phyloP scores from a whole-genome alignment of 2,797 vertebrate species.

The Acipenser ruthenus region DNA sequence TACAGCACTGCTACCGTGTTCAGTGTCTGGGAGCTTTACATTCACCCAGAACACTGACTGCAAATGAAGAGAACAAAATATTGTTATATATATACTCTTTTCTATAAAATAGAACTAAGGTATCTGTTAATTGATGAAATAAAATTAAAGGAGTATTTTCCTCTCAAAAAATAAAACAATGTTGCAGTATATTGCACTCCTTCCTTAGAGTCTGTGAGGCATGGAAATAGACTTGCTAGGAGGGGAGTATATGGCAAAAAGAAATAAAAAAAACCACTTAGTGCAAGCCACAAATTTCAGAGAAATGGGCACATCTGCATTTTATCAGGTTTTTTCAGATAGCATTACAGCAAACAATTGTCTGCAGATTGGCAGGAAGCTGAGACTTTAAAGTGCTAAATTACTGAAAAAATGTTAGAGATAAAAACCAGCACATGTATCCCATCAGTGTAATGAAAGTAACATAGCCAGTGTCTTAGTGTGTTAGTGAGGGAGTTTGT shows the following conservation, averaged over 20 bases:
- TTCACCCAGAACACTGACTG: too few species aligned
- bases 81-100: too few species aligned
- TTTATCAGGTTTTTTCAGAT: conserved; percentile 93
- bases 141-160: too few species aligned
- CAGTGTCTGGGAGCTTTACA: too few species aligned
- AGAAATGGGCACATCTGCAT: conserved; percentile 92
- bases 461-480: conserved; percentile 60
- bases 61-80: too few species aligned
- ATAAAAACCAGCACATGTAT: conserved; percentile 71
- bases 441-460: conserved; percentile 76
- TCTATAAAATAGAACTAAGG: too few species aligned
- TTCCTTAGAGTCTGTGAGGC: too few species aligned
- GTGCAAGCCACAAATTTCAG: conserved; percentile 82
- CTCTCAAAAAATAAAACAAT: too few species aligned
- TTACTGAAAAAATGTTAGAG: conserved; percentile 87
- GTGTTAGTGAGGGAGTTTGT: conserved; percentile 48
- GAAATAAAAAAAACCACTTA: conserved; percentile 32
- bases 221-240: too few species aligned
- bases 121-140: too few species aligned
- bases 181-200: too few species aligned
- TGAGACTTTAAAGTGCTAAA: conserved; percentile 86
- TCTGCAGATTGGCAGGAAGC: conserved; percentile 90
- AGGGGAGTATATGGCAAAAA: conserved; percentile 10
- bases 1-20: too few species aligned
- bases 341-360: conserved; percentile 93